Base-by-base conservation (phyloP, 2,888 invertebrate genomes). In the Callyntrura guangdongensis region DNA sequence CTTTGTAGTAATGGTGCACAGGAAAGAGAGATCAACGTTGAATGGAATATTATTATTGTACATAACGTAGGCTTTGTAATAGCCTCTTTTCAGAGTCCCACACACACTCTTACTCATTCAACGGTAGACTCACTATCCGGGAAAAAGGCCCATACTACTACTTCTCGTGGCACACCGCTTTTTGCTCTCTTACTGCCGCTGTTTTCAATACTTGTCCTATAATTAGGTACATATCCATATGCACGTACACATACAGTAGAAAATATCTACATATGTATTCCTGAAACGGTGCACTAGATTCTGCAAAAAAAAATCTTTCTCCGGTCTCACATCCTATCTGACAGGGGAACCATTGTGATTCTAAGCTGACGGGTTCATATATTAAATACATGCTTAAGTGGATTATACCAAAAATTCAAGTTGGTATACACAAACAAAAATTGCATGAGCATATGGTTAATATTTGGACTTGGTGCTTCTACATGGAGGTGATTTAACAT, bases 281-380 rank as follows among this genome's bases (percentile, higher is more conserved):
- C 0, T 2, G 20, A 72, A 72, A 72, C 0, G 14, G 11, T 25
- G 11, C 6, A 17, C n/a, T 1, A 45, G 12, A 36, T 36, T 36
- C 36, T 36, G 36, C 36, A 56, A 14, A 56, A 56, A n/a, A 56
- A 36, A n/a, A 8, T n/a, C 0, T 47, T 84, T 25, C 59, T 59
- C 36, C n/a, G 20, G 12, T 20, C 59, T 81, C 83, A 17, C 83
- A 20, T 64, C 27, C 36, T 45, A 72, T 72, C 72, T 36, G 36
- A 36, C 45, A 61, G n/a, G 6, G 17, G 56, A 81, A 17, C 36
- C 47, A 85, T 85, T 74, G 86, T 74, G 86, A 86, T 86, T 59
- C 56, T 49, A 86, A 74, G 45, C 59, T 86, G 86, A 86, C 86
- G 56, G n/a, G 56, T 74, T 20, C 67, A 83, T 83, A 82, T 25